These are phyloP conservation scores for Vidua macroura DNA, from an alignment of 2,113 vertebrate species.

Conservation along the genomic window DNA sequence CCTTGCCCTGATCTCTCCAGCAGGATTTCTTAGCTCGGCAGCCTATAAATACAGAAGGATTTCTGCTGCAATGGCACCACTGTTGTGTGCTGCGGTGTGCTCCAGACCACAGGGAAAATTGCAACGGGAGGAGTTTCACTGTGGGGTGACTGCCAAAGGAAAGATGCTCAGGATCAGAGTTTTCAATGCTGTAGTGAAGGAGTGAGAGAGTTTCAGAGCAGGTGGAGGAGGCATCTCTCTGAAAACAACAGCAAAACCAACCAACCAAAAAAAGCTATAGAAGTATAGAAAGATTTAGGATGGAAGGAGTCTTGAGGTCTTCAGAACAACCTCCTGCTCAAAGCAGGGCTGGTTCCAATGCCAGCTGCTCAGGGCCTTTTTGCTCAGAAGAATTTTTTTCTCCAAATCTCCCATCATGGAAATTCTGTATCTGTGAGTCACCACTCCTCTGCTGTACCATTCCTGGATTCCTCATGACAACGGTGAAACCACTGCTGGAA, in stretches of 20 bases:
- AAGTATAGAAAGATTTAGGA: background rate
- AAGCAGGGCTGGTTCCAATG: background rate
- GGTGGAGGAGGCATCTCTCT: background rate
- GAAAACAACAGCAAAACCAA: background rate
- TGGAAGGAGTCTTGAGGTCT: background rate
- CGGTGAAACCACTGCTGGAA: background rate
- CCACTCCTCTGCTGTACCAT: background rate
- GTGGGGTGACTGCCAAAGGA: background rate
- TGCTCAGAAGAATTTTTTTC: background rate
- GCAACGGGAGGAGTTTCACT: background rate
- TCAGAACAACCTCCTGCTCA: background rate
- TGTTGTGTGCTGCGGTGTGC: background rate
- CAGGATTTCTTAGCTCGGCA: background rate
- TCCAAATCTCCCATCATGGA: background rate
- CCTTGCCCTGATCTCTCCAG: background rate
- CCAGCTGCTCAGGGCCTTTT: background rate
- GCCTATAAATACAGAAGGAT: background rate
- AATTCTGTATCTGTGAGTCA: background rate
- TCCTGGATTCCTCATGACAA: background rate
- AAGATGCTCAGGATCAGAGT: background rate
- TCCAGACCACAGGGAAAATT: conserved; percentile 13
- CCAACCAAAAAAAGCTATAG: background rate
- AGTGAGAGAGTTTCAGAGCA: background rate
- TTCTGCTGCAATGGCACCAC: background rate
- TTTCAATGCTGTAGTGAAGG: background rate